These are phyloP conservation scores for Drosophila nannoptera DNA, from an alignment of 1,140 invertebrate genomes.

Conservation along the genomic window DNA sequence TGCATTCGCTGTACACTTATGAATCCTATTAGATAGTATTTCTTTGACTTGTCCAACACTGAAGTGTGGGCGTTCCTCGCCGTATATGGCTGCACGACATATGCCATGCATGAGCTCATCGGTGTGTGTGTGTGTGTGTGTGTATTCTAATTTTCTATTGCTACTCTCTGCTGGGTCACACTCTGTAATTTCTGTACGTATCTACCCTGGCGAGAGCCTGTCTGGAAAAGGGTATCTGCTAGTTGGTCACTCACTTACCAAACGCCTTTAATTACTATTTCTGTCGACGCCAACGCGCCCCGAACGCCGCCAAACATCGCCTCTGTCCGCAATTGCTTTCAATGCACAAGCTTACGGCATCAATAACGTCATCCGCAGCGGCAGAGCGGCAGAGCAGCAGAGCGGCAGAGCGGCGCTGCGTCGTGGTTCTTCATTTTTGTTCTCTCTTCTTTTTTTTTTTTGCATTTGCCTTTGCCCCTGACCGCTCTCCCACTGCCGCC, in stretches of 20 bases:
- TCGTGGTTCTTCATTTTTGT: not conserved
- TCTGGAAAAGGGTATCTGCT: too few species aligned
- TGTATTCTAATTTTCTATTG: not conserved
- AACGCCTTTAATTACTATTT: not conserved
- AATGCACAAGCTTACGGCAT: constrained; percentile 64
- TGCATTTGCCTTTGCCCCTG: not conserved
- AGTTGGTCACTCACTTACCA: too few species aligned
- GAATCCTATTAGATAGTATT: not conserved
- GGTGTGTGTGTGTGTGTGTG: not conserved
- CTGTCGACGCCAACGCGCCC: constrained; percentile 8
- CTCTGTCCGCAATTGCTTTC: constrained; percentile 33
- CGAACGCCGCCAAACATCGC: constrained; percentile 9
- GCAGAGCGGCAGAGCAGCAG: constrained; percentile 1
- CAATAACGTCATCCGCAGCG: constrained; percentile 58
- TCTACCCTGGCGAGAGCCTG: too few species aligned
- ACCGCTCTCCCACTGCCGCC: not conserved
- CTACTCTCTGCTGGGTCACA: not conserved
- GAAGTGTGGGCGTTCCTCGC: constrained; percentile 13
- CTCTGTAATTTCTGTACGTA: constrained; percentile 2
- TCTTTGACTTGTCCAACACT: not conserved
- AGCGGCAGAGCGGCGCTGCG: constrained; percentile 3
- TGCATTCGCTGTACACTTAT: too few species aligned
- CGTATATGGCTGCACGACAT: constrained; percentile 5
- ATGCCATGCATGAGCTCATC: too few species aligned
- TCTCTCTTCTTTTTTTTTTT: not conserved